Percentiles rank a stretch among this genome's conserved stretches.
Evolutionary conservation across 2,797 vertebrate species (phyloP).

Genomic region (Uromys caudimaculatus): DNA sequence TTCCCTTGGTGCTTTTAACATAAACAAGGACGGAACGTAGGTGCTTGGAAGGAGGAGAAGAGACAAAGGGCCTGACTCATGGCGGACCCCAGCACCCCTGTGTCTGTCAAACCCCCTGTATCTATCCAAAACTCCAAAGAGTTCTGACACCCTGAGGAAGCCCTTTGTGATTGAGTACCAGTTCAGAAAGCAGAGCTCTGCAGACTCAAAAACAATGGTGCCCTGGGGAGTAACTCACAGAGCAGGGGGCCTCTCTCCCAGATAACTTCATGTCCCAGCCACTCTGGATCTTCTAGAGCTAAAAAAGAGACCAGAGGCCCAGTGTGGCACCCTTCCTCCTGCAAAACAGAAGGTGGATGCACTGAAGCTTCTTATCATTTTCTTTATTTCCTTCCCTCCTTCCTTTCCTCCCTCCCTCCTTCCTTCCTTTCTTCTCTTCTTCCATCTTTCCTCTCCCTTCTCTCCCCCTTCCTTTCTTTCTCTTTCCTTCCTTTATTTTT

Average conservation of each 20-base stretch:
- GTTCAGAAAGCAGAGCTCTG: neutral
- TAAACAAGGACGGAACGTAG: neutral
- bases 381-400: neutral
- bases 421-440: no score
- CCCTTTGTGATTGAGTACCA: neutral
- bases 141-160: neutral
- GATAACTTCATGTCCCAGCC: neutral
- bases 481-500: neutral
- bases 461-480: no score
- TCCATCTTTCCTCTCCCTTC: neutral
- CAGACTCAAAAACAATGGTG: neutral
- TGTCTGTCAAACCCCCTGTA: accelerated
- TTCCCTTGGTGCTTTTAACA: neutral
- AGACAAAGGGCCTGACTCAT: neutral
- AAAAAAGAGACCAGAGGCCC: neutral
- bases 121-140: accelerated
- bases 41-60: neutral
- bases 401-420: neutral
- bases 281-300: neutral
- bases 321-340: accelerated
- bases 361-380: neutral
- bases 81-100: neutral
- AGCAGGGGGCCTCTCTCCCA: neutral
- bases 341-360: neutral
- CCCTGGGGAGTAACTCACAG: neutral